These are phyloP conservation scores for Megalopta genalis DNA, from an alignment of 1,140 invertebrate species.

Conservation along the genomic window DNA sequence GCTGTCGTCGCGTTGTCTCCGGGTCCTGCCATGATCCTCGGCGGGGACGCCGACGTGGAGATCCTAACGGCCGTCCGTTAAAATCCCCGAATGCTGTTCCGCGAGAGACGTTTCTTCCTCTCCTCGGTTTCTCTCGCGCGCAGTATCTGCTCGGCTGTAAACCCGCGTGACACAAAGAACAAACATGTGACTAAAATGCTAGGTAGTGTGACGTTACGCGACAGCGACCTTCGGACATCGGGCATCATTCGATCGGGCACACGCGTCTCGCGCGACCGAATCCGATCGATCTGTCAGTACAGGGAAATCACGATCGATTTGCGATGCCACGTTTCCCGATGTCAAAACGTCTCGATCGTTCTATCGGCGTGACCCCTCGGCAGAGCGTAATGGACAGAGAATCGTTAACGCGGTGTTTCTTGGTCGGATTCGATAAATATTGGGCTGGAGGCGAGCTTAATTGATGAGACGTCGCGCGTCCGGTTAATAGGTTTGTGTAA, in stretches of 20 bases:
- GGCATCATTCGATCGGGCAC: constrained; percentile 22
- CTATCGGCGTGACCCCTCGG: too few relatives aligned
- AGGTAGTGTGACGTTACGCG: constrained; percentile 38
- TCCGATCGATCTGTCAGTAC: not conserved
- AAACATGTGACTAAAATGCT: constrained; percentile 47
- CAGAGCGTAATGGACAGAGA: too few relatives aligned
- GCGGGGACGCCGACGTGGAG: not conserved
- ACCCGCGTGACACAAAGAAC: constrained; percentile 44
- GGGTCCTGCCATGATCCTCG: not conserved
- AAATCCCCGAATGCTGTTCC: not conserved
- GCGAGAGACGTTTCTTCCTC: not conserved
- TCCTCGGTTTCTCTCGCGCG: not conserved
- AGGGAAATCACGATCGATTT: too few relatives aligned
- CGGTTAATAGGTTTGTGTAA: too few relatives aligned
- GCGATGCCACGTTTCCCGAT: too few relatives aligned
- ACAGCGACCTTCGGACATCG: constrained; percentile 51
- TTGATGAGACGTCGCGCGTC: too few relatives aligned
- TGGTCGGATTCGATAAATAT: too few relatives aligned
- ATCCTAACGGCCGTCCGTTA: not conserved
- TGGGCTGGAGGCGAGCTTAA: too few relatives aligned
- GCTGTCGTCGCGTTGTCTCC: not conserved
- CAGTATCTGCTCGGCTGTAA: not conserved
- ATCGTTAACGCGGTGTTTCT: too few relatives aligned
- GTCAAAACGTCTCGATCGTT: too few relatives aligned
- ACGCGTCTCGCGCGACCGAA: not conserved